Evolutionary conservation across 2,113 vertebrate species (phyloP).

Genomic region (Microtus richardsoni): DNA sequence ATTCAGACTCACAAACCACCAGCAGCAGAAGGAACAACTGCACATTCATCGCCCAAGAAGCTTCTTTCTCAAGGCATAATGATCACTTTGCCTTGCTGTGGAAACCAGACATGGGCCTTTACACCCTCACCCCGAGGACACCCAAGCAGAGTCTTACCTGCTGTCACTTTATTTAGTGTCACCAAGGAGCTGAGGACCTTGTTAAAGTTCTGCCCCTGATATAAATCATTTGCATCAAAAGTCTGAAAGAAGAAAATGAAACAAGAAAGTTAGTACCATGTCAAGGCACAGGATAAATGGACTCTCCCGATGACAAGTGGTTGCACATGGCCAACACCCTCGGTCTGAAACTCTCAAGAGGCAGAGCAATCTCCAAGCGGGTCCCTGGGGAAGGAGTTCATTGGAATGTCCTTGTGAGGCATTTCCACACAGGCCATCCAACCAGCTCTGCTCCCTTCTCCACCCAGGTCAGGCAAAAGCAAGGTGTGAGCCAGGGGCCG

Average conservation of each 20-base stretch:
- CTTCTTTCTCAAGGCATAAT: not conserved
- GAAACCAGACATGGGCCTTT: not conserved
- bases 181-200: constrained; percentile 97
- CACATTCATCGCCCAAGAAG: rapidly evolving
- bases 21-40: not conserved
- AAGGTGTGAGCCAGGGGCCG: not conserved
- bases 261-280: constrained; percentile 58
- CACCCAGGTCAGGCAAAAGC: not conserved
- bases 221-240: constrained; percentile 97
- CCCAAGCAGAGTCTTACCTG: constrained; percentile 88
- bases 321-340: not conserved
- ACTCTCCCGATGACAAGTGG: not conserved
- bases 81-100: not conserved
- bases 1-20: not conserved
- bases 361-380: too few species aligned
- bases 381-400: too few species aligned
- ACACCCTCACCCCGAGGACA: not conserved
- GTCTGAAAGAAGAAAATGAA: constrained; percentile 89
- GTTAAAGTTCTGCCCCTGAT: constrained; percentile 97
- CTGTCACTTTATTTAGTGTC: constrained; percentile 97
- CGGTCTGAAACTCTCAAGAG: not conserved
- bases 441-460: too few species aligned
- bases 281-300: not conserved
- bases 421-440: not conserved
- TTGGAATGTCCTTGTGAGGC: not conserved